These are phyloP conservation scores for Nesidiocoris tenuis DNA, from an alignment of 2,888 invertebrate genomes.

Conservation along the genomic window DNA sequence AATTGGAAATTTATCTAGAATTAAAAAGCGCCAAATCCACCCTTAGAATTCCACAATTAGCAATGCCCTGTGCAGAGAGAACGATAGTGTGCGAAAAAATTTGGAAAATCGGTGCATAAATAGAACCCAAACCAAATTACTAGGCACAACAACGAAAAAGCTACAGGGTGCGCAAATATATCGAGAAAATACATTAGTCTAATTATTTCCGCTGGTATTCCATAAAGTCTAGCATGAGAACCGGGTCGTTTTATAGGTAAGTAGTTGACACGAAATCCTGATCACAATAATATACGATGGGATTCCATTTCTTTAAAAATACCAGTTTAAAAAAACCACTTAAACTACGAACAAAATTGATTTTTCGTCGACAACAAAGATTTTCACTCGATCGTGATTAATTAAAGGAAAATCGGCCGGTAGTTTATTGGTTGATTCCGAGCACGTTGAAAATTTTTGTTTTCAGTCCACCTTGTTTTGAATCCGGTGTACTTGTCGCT, in stretches of 20 bases:
- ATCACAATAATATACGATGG: too few species aligned
- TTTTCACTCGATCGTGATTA: background rate
- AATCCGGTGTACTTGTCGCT: constrained; percentile 53
- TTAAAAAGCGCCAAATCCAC: too few species aligned
- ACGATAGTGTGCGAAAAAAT: background rate
- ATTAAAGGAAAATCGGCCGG: constrained; percentile 8
- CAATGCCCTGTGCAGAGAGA: too few species aligned
- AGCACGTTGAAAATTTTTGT: constrained; percentile 82
- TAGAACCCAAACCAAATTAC: constrained; percentile 41
- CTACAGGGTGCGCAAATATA: background rate
- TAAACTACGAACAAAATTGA: background rate
- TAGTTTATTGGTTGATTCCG: constrained; percentile 57
- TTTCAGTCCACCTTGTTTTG: constrained; percentile 62
- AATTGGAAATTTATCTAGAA: too few species aligned
- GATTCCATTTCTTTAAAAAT: too few species aligned
- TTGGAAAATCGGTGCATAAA: constrained; percentile 12
- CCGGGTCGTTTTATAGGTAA: constrained; percentile 9
- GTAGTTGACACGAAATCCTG: too few species aligned
- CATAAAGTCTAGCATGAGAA: constrained; percentile 6
- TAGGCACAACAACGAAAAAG: background rate
- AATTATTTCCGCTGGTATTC: too few species aligned
- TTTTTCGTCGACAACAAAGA: background rate
- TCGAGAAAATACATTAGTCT: background rate
- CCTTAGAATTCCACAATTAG: too few species aligned
- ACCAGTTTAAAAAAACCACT: too few species aligned